Percentiles rank a stretch among this genome's conserved stretches.
These are phyloP conservation scores for Pyrrhosoma nymphula DNA, from an alignment of 2,888 invertebrate species.

Conservation along the genomic window DNA sequence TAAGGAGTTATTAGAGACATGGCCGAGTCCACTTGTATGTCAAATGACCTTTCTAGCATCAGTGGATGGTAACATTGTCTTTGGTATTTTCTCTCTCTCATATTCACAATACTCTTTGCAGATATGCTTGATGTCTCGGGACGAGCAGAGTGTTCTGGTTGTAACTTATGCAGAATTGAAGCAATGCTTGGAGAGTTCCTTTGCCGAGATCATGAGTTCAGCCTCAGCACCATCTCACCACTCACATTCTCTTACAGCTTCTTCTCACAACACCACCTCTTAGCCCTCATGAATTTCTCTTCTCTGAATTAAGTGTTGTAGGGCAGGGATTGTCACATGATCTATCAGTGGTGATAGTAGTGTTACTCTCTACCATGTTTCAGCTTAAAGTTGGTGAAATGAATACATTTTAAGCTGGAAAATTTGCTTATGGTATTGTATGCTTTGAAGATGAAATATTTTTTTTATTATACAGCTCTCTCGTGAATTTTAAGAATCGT, in stretches of 20 bases:
- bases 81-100: background rate
- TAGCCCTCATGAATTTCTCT: constrained; percentile 28
- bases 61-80: background rate
- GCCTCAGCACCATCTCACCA: constrained; percentile 69
- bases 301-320: constrained; percentile 28
- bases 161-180: constrained; percentile 97
- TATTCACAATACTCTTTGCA: constrained; percentile 76
- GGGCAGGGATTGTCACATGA: constrained; percentile 49
- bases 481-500: constrained; percentile 38
- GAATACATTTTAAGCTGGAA: constrained; percentile 12
- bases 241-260: constrained; percentile 17
- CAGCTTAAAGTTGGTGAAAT: background rate
- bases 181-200: constrained; percentile 95
- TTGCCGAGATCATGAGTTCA: constrained; percentile 86
- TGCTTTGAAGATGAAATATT: constrained; percentile 41
- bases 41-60: no score
- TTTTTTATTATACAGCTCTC: constrained; percentile 42
- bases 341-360: constrained; percentile 30
- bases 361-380: background rate
- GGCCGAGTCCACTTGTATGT: no score
- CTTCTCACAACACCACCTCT: constrained; percentile 16
- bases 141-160: constrained; percentile 97
- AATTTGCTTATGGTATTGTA: constrained; percentile 40
- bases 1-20: no score
- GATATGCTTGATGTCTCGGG: constrained; percentile 97